phyloP scores from a whole-genome alignment of 2,797 vertebrate genomes.

The Microctenopoma lineatum region DNA sequence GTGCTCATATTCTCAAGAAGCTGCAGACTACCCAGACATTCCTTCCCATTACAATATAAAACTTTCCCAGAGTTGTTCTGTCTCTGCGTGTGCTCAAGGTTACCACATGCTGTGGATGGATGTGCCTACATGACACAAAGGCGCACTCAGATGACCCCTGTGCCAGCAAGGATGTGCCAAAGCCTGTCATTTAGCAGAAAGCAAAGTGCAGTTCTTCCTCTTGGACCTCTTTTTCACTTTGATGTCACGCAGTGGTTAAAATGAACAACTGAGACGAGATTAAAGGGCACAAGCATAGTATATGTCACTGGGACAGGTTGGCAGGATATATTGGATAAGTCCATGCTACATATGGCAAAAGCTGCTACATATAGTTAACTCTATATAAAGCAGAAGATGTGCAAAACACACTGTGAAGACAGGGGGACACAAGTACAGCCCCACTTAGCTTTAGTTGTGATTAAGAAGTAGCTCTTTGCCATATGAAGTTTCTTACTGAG shows the following conservation, averaged over 20 bases:
- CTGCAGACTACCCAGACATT: constrained; percentile 12
- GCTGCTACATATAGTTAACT: neutral
- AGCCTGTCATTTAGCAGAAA: constrained; percentile 43
- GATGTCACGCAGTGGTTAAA: constrained; percentile 33
- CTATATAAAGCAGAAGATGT: constrained; percentile 1
- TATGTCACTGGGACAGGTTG: constrained; percentile 11
- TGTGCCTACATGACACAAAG: constrained; percentile 29
- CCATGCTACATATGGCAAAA: constrained; percentile 9
- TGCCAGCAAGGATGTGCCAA: constrained; percentile 16
- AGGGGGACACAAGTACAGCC: neutral
- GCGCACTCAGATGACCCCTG: constrained; percentile 11
- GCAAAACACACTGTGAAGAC: neutral
- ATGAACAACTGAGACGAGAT: constrained; percentile 42
- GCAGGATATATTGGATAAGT: constrained; percentile 20
- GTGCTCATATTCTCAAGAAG: constrained; percentile 45
- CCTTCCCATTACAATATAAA: constrained; percentile 16
- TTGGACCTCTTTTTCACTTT: constrained; percentile 42
- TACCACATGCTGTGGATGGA: constrained; percentile 19
- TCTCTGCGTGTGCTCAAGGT: constrained; percentile 31
- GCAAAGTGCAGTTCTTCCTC: constrained; percentile 37
- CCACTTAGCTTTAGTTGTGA: constrained; percentile 13
- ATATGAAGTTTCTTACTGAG: constrained; percentile 16
- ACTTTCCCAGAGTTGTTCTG: constrained; percentile 5
- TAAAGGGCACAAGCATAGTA: constrained; percentile 39
- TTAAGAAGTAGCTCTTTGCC: constrained; percentile 36